These are phyloP conservation scores for Phorcus lineatus DNA, from an alignment of 2,888 invertebrate species.

Conservation along the genomic window DNA sequence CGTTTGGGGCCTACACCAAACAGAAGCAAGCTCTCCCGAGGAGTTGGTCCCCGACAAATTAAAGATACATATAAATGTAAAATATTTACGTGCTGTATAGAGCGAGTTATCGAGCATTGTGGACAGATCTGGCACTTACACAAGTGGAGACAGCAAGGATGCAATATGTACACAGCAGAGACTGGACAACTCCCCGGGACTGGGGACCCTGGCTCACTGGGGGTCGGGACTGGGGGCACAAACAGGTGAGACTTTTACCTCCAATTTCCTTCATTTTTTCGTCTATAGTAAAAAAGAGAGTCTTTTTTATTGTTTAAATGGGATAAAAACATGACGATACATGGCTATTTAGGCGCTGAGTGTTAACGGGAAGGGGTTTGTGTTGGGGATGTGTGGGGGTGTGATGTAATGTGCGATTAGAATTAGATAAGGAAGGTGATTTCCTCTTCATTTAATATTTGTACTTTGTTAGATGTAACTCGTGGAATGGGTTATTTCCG, in stretches of 20 bases:
- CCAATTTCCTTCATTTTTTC: too few relatives aligned
- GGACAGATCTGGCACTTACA: neutral
- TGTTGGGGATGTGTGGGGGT: too few relatives aligned
- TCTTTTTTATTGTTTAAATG: too few relatives aligned
- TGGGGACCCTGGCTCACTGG: neutral
- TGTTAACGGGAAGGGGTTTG: too few relatives aligned
- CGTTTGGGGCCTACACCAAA: neutral
- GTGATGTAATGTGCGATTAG: too few relatives aligned
- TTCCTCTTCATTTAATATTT: too few relatives aligned
- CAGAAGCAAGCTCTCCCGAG: neutral
- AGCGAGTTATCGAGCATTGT: neutral
- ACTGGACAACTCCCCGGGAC: neutral
- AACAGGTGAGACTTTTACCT: neutral
- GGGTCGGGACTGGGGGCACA: neutral
- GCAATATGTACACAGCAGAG: neutral
- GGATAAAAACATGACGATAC: too few relatives aligned
- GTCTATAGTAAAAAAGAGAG: too few relatives aligned
- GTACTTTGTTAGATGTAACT: too few relatives aligned
- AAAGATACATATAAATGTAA: slow-evolving; percentile 1
- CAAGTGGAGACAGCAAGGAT: neutral
- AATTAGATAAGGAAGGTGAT: too few relatives aligned
- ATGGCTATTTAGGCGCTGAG: too few relatives aligned
- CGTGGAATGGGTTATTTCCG: too few relatives aligned
- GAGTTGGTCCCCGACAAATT: neutral
- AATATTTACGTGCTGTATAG: slow-evolving; percentile 3